These are phyloP conservation scores for Monoplex corrugatus DNA, from an alignment of 2,888 invertebrate genomes.

Conservation along the genomic window DNA sequence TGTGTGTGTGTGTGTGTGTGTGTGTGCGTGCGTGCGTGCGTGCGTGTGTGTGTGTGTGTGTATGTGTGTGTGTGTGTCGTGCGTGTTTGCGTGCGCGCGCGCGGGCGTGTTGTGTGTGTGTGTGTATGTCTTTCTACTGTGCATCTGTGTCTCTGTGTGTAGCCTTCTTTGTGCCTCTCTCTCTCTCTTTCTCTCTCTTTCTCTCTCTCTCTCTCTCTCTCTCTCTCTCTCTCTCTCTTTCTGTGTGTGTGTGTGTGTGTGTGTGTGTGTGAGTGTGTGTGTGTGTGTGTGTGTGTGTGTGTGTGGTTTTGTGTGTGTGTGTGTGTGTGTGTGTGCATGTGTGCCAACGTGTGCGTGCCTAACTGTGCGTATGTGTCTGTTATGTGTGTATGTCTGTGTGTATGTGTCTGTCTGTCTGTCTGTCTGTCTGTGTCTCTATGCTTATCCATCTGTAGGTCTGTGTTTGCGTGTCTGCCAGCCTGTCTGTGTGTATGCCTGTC, in stretches of 20 bases:
- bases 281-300: slow-evolving; percentile 16
- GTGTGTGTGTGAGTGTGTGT: neutral
- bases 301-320: neutral
- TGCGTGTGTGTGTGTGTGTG: neutral
- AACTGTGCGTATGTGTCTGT: too few relatives aligned
- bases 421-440: neutral
- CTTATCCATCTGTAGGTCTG: too few relatives aligned
- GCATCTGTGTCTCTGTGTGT: neutral
- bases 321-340: slow-evolving; percentile 17
- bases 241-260: too few relatives aligned
- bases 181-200: slow-evolving; percentile 15
- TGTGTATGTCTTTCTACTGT: too few relatives aligned
- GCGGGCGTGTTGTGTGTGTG: neutral
- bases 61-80: too few relatives aligned
- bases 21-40: neutral
- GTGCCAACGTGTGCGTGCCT: neutral
- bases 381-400: too few relatives aligned
- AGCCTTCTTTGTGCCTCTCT: neutral
- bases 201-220: neutral
- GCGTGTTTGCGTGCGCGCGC: too few relatives aligned
- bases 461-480: too few relatives aligned
- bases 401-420: too few relatives aligned
- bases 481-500: too few relatives aligned
- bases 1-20: neutral
- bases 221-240: too few relatives aligned